These are phyloP conservation scores for Pseudanteris insignis DNA, from an alignment of 2,888 invertebrate species.

Conservation along the genomic window DNA sequence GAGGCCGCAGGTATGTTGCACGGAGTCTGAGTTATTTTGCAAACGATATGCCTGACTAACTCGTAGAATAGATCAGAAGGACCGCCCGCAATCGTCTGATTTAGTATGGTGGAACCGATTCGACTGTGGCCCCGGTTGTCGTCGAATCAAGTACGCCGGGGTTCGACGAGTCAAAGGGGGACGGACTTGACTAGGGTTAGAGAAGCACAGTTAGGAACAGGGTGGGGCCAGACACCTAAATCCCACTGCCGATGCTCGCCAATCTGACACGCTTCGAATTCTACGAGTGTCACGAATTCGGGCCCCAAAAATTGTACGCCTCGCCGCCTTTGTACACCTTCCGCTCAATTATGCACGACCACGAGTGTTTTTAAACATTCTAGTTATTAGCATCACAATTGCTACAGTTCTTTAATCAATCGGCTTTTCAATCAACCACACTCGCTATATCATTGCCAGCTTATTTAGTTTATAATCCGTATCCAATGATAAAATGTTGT, in stretches of 20 bases:
- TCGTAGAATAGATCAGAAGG: slow-evolving; percentile 63
- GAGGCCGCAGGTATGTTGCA: slow-evolving; percentile 54
- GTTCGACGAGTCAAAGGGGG: slow-evolving; percentile 57
- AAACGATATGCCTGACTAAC: slow-evolving; percentile 48
- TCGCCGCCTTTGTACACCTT: slow-evolving; percentile 11
- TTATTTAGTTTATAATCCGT: too few relatives aligned
- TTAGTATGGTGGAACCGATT: slow-evolving; percentile 61
- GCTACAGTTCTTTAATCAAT: slow-evolving; percentile 22
- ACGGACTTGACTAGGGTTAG: slow-evolving; percentile 54
- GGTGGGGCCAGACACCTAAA: slow-evolving; percentile 61
- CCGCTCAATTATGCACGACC: slow-evolving; percentile 32
- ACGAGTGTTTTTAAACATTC: slow-evolving; percentile 29
- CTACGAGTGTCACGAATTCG: slow-evolving; percentile 23
- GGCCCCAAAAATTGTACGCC: slow-evolving; percentile 22
- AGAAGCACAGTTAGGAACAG: slow-evolving; percentile 47
- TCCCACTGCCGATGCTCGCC: slow-evolving; percentile 45
- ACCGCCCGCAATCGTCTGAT: slow-evolving; percentile 66
- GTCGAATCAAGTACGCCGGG: slow-evolving; percentile 50
- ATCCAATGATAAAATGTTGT: too few relatives aligned
- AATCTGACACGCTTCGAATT: slow-evolving; percentile 36
- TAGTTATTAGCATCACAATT: slow-evolving; percentile 32
- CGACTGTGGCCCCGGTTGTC: slow-evolving; percentile 49
- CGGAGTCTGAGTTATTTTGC: slow-evolving; percentile 55
- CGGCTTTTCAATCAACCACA: too few relatives aligned
- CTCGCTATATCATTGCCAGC: too few relatives aligned